Evolutionary conservation across 2,113 vertebrate genomes (phyloP).

Genomic region (Prochilodus magdalenae): DNA sequence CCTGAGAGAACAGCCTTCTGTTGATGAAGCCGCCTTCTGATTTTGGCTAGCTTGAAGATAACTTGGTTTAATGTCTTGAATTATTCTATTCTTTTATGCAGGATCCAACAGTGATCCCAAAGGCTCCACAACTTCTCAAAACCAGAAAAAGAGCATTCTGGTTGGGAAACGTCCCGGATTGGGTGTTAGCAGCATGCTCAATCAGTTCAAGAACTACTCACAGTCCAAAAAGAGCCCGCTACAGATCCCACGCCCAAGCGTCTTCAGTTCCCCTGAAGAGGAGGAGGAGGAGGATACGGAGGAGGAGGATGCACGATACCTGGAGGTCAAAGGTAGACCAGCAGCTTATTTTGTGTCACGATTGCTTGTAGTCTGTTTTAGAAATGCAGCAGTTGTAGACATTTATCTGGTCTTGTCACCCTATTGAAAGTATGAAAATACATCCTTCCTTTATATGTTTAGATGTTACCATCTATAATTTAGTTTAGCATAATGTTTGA

Average conservation of each 20-base stretch:
- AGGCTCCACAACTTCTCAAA: constrained; percentile 61
- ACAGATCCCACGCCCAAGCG: constrained; percentile 82
- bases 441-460: no score
- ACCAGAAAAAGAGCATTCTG: constrained; percentile 79
- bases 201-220: constrained; percentile 85
- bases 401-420: not conserved
- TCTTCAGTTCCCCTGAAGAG: constrained; percentile 89
- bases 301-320: constrained; percentile 78
- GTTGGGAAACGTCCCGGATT: constrained; percentile 84
- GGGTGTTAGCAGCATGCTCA: constrained; percentile 83
- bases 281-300: constrained; percentile 91
- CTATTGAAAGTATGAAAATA: no score
- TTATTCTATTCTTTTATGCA: constrained; percentile 47
- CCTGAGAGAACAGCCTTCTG: no score
- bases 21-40: no score
- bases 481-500: no score
- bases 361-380: not conserved
- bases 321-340: constrained; percentile 81
- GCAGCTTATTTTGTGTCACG: not conserved
- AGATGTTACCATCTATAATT: no score
- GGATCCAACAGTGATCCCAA: constrained; percentile 64
- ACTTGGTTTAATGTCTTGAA: not conserved
- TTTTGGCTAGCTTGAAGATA: no score
- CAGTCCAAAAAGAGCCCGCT: constrained; percentile 85
- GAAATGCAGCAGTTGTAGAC: not conserved